Evolutionary conservation across 2,888 invertebrate species (phyloP).

Genomic region (Polyommatus iphigenia): DNA sequence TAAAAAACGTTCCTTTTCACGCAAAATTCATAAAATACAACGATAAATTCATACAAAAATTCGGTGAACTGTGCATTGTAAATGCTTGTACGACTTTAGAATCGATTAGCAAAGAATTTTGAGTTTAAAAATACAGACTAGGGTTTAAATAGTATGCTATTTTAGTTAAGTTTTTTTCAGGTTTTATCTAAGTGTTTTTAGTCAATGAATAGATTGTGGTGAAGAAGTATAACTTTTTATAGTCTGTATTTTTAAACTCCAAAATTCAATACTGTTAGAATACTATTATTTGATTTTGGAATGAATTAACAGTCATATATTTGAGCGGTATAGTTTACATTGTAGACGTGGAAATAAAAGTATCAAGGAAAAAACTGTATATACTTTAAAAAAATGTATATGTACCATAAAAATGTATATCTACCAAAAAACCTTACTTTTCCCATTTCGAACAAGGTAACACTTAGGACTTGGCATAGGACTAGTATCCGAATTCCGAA

Average conservation of each 20-base stretch:
- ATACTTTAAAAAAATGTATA: conserved; percentile 16
- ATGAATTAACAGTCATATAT: conserved; percentile 26
- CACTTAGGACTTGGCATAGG: conserved; percentile 13
- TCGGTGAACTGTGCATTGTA: conserved; percentile 56
- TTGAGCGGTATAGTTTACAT: conserved; percentile 21
- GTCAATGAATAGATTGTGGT: not conserved
- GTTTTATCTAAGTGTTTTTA: not conserved
- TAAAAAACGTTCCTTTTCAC: conserved; percentile 38
- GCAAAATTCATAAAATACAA: conserved; percentile 43
- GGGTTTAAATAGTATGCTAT: not conserved
- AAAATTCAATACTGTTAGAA: conserved; percentile 2
- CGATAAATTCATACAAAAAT: conserved; percentile 72
- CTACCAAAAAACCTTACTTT: not conserved
- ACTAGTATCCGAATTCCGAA: conserved; percentile 16
- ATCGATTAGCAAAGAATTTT: conserved; percentile 19
- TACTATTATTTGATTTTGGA: conserved; percentile 26
- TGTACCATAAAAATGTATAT: conserved; percentile 19
- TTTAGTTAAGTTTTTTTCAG: not conserved
- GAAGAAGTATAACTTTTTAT: not conserved
- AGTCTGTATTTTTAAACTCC: not conserved
- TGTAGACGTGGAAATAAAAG: conserved; percentile 19
- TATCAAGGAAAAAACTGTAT: conserved; percentile 4
- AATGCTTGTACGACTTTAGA: conserved; percentile 49
- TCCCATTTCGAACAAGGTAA: conserved; percentile 8
- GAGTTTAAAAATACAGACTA: conserved; percentile 39